These are phyloP conservation scores for Phrynosoma platyrhinos DNA, from an alignment of 2,113 vertebrate species.

Conservation along the genomic window DNA sequence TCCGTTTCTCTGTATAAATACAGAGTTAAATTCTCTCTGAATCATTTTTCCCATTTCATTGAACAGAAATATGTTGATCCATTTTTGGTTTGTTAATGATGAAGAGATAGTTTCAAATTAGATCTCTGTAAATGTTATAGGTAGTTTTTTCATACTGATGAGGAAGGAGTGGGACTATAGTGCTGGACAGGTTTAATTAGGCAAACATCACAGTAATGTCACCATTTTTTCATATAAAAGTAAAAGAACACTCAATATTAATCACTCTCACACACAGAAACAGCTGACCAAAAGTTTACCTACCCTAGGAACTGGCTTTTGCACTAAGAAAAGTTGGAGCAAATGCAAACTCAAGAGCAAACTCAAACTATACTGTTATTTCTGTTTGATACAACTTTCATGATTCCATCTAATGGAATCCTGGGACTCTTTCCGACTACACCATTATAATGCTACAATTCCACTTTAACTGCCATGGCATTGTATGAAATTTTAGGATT, in stretches of 20 bases:
- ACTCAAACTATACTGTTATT: no score
- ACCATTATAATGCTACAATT: no score
- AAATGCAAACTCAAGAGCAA: no score
- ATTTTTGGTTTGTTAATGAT: not conserved
- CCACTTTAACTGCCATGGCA: no score
- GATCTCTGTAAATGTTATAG: not conserved
- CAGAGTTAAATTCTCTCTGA: not conserved
- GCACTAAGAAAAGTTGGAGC: no score
- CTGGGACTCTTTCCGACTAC: no score
- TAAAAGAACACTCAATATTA: not conserved
- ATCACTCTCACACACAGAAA: not conserved
- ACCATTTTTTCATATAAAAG: not conserved
- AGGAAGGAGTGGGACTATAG: not conserved
- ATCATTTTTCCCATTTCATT: not conserved
- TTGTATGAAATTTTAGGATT: no score
- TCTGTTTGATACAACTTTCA: no score
- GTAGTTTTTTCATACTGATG: not conserved
- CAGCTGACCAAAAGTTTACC: no score
- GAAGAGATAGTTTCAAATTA: conserved; percentile 1
- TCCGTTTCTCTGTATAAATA: not conserved
- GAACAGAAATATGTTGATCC: not conserved
- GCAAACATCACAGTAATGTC: conserved; percentile 2
- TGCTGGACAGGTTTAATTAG: not conserved
- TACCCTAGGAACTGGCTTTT: no score
- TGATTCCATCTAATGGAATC: no score